phyloP scores from a whole-genome alignment of 2,797 vertebrate genomes.

The Syngnathus rostellatus region DNA sequence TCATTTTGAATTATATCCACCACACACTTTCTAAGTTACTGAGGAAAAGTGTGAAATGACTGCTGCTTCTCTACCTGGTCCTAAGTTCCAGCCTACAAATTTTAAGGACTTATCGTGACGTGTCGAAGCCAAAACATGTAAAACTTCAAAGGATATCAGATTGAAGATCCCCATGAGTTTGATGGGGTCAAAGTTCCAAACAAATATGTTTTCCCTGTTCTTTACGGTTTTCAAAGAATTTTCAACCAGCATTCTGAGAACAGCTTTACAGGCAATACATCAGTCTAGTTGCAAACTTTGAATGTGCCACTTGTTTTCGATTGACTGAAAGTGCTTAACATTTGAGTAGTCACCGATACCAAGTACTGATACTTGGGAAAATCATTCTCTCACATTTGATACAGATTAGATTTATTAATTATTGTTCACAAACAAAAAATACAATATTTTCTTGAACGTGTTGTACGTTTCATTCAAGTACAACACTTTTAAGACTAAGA shows the following conservation, averaged over 20 bases:
- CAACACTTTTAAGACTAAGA: not conserved
- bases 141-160: not conserved
- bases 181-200: not conserved
- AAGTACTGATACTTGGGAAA: not conserved
- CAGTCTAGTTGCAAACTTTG: not conserved
- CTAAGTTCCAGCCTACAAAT: not conserved
- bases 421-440: not conserved
- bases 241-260: not conserved
- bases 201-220: not conserved
- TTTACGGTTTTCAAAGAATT: not conserved
- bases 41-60: too few relatives aligned
- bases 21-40: too few relatives aligned
- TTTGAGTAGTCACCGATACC: not conserved
- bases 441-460: not conserved
- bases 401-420: not conserved
- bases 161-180: not conserved
- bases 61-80: too few relatives aligned
- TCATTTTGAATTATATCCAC: too few relatives aligned
- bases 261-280: not conserved
- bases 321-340: not conserved
- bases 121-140: not conserved
- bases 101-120: not conserved
- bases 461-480: not conserved
- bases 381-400: not conserved
- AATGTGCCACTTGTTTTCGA: not conserved